These are phyloP conservation scores for Xiphias gladius DNA, from an alignment of 2,113 vertebrate genomes.

Conservation along the genomic window DNA sequence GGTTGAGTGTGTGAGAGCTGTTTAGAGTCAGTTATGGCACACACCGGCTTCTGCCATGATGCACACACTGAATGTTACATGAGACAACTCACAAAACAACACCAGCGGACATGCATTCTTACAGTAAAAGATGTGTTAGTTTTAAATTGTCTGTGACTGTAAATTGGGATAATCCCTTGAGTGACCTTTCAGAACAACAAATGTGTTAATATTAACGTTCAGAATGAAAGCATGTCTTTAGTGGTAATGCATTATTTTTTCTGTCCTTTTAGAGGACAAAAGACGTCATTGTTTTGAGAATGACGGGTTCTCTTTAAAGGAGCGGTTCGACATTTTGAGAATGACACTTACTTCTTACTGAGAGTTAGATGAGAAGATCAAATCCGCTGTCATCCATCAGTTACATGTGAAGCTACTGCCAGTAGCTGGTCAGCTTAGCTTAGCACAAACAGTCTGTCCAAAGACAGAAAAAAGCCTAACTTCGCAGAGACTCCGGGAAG, in stretches of 20 bases:
- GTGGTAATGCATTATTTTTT: background rate
- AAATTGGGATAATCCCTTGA: background rate
- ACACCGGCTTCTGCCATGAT: constrained; percentile 43
- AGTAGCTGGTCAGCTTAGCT: background rate
- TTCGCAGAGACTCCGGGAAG: background rate
- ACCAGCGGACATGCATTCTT: constrained; percentile 47
- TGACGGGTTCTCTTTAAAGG: background rate
- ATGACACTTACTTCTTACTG: background rate
- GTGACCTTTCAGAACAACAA: background rate
- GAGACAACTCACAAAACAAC: constrained; percentile 63
- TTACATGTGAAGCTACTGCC: background rate
- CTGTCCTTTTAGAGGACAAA: background rate
- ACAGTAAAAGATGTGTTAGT: background rate
- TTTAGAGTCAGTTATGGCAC: constrained; percentile 32
- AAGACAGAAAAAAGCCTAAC: background rate
- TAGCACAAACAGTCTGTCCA: background rate
- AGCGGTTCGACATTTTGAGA: background rate
- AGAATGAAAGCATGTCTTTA: background rate
- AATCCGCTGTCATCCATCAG: background rate
- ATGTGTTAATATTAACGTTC: background rate
- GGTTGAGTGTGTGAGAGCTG: constrained; percentile 11
- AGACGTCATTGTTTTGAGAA: background rate
- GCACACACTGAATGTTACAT: constrained; percentile 59
- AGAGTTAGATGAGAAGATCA: background rate
- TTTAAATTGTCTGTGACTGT: background rate